These are phyloP conservation scores for Coryphaenoides rupestris DNA, from an alignment of 2,113 vertebrate species.

Conservation along the genomic window DNA sequence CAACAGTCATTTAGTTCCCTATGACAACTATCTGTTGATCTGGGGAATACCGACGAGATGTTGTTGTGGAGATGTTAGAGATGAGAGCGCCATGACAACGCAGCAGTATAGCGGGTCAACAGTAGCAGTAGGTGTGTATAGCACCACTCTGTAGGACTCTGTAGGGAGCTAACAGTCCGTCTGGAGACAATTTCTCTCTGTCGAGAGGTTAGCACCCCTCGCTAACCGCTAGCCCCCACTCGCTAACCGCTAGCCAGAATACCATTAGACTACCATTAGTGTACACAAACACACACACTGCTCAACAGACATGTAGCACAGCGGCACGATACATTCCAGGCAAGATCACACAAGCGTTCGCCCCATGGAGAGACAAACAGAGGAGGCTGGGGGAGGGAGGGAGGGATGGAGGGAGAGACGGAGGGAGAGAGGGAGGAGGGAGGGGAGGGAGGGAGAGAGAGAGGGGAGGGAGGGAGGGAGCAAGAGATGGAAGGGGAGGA, in stretches of 20 bases:
- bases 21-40: not conserved
- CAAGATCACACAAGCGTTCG: constrained; percentile 51
- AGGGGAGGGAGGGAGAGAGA: no score
- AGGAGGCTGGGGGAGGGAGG: no score
- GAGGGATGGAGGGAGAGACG: no score
- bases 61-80: constrained; percentile 14
- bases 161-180: constrained; percentile 18
- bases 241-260: constrained; percentile 36
- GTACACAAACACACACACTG: constrained; percentile 19
- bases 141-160: no score
- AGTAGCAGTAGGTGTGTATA: constrained; percentile 14
- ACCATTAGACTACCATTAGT: no score
- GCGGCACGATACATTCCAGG: constrained; percentile 45
- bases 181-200: constrained; percentile 18
- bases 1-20: not conserved
- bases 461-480: no score
- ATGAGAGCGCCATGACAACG: not conserved
- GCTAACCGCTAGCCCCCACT: no score
- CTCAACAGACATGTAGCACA: not conserved
- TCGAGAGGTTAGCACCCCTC: constrained; percentile 13
- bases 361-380: no score
- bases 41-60: constrained; percentile 13
- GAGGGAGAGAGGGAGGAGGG: no score
- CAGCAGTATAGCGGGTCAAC: constrained; percentile 14
- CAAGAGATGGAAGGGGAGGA: no score